phyloP scores from a whole-genome alignment of 2,797 vertebrate species.

The Myripristis murdjan region DNA sequence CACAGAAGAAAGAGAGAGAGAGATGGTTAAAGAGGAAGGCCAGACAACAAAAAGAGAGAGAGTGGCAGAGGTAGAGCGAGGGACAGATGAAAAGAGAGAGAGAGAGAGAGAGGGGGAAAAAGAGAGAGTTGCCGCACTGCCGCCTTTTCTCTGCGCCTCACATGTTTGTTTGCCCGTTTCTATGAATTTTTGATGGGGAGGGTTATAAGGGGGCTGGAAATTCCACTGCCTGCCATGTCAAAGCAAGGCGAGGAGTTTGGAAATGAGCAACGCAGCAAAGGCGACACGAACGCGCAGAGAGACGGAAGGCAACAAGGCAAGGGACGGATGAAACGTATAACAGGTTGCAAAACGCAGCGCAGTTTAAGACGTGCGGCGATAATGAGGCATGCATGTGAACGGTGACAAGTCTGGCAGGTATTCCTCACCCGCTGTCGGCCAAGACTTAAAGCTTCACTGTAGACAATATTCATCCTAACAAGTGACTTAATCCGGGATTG shows the following conservation, averaged over 20 bases:
- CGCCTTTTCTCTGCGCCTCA: constrained; percentile 45
- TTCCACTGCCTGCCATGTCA: constrained; percentile 71
- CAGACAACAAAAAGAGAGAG: no score
- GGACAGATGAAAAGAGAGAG: constrained; percentile 74
- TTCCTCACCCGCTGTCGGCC: no score
- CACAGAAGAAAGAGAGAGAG: constrained; percentile 45
- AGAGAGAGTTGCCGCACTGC: constrained; percentile 52
- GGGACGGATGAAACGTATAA: constrained; percentile 31
- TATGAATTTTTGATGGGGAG: constrained; percentile 80
- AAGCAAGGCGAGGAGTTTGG: constrained; percentile 49
- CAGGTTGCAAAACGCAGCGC: constrained; percentile 15
- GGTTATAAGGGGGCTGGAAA: constrained; percentile 70
- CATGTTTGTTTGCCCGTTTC: constrained; percentile 62
- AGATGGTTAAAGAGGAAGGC: no score
- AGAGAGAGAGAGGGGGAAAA: no score
- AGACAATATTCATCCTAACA: no score
- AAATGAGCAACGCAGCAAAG: constrained; percentile 61
- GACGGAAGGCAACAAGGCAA: neutral
- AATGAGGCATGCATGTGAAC: constrained; percentile 51
- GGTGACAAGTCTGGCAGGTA: constrained; percentile 4
- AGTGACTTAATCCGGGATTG: no score
- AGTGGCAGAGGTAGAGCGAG: constrained; percentile 50
- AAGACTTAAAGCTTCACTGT: no score
- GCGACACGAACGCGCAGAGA: constrained; percentile 56
- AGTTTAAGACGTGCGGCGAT: constrained; percentile 59